Evolutionary conservation across 2,113 vertebrate species (phyloP).

Genomic region (Chelonoidis abingdonii): DNA sequence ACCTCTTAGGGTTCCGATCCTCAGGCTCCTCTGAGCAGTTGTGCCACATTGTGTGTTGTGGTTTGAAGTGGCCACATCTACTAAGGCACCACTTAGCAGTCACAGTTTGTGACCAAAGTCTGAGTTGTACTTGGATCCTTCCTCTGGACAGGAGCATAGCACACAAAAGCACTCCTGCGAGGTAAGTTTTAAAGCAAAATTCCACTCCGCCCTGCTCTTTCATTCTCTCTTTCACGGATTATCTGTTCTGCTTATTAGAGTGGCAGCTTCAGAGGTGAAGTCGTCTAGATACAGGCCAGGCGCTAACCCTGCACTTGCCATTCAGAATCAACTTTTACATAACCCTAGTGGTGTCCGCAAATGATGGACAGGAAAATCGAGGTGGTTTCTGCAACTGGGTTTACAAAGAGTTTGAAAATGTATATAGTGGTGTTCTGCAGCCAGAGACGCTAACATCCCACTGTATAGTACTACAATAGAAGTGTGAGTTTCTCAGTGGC

Average conservation of each 20-base stretch:
- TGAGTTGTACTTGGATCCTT: slow-evolving; percentile 34
- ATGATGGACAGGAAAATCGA: neutral
- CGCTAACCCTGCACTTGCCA: neutral
- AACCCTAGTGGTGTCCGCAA: neutral
- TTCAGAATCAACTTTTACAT: neutral
- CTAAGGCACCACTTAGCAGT: slow-evolving; percentile 34
- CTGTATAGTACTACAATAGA: neutral
- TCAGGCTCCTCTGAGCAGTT: neutral
- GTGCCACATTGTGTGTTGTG: neutral
- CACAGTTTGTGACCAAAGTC: slow-evolving; percentile 23
- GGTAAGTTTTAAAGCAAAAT: slow-evolving; percentile 38
- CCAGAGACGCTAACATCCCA: neutral
- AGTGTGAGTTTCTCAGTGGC: neutral
- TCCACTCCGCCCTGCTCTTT: neutral
- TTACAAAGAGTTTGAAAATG: neutral
- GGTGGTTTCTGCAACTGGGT: neutral
- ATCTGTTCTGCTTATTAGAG: neutral
- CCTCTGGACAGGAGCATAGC: slow-evolving; percentile 1
- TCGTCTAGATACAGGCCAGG: neutral
- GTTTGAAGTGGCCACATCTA: slow-evolving; percentile 5
- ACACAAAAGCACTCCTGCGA: slow-evolving; percentile 29
- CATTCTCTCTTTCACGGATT: slow-evolving; percentile 3
- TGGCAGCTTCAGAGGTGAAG: neutral
- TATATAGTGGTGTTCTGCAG: neutral
- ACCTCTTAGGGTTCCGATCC: neutral